Percentiles rank a stretch among this genome's conserved stretches.
Conservation (phyloP, 2,797 vertebrate genomes). For the Poeciliopsis paucimaculata region DNA sequence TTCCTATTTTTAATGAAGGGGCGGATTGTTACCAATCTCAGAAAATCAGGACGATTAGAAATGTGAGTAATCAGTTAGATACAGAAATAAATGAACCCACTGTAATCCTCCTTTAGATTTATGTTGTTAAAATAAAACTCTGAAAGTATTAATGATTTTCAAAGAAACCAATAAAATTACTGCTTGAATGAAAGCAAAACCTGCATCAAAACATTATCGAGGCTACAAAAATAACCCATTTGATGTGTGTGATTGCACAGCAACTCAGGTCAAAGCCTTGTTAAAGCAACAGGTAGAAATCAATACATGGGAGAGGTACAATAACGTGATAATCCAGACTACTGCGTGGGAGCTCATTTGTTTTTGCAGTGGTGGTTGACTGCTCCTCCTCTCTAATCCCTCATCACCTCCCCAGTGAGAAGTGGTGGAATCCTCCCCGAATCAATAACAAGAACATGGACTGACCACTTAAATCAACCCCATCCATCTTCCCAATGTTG, state of each 20-base stretch:
- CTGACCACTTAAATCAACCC: constrained; percentile 79
- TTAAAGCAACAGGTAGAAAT: constrained; percentile 72
- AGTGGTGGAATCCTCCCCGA: constrained; percentile 63
- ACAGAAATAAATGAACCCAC: constrained; percentile 58
- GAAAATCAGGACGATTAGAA: constrained; percentile 54
- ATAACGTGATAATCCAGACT: constrained; percentile 80
- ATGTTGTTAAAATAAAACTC: constrained; percentile 21
- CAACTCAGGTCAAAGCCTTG: constrained; percentile 53
- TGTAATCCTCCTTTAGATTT: constrained; percentile 47
- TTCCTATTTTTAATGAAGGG: constrained; percentile 64
- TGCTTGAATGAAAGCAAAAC: constrained; percentile 44
- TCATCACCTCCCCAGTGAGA: constrained; percentile 74
- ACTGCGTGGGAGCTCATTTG: constrained; percentile 77
- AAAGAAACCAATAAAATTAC: constrained; percentile 39
- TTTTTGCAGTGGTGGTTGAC: constrained; percentile 73
- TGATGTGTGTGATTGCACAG: constrained; percentile 39
- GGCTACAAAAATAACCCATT: constrained; percentile 54
- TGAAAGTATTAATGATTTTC: neutral
- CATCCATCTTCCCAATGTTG: constrained; percentile 67
- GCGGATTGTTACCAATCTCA: constrained; percentile 59
- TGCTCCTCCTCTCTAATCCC: constrained; percentile 73
- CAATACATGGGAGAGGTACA: constrained; percentile 73
- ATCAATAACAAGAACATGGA: constrained; percentile 82
- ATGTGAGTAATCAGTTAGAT: constrained; percentile 51
- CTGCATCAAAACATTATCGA: constrained; percentile 56